Conservation (phyloP, 2,888 invertebrate species). For the Stenodema calcarata region DNA sequence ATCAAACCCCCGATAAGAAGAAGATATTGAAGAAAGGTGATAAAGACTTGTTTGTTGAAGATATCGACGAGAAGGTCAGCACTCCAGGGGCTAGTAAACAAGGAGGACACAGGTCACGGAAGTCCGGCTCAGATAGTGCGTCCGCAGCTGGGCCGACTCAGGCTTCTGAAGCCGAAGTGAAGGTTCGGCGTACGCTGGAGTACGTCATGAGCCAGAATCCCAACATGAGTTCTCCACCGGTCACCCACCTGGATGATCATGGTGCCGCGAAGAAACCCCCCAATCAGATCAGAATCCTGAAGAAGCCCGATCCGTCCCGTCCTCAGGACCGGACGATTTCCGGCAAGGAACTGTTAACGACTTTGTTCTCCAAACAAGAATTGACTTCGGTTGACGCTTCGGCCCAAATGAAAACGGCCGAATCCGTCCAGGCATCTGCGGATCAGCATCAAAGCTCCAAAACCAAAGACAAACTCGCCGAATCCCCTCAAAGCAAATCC, state of each 20-base stretch:
- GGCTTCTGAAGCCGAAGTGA: conserved; percentile 9
- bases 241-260: not conserved
- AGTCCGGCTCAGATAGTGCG: not conserved
- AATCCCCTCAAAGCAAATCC: conserved; percentile 33
- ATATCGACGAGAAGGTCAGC: not conserved
- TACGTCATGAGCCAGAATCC: conserved; percentile 27
- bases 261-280: not conserved
- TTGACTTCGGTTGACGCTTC: not conserved
- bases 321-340: conserved; percentile 2
- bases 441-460: not conserved
- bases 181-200: conserved; percentile 28
- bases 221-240: not conserved
- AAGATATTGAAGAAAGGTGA: not conserved
- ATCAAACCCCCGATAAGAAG: conserved; percentile 17
- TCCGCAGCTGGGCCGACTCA: not conserved
- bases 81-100: not conserved
- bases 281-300: conserved; percentile 1
- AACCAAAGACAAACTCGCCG: not conserved
- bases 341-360: conserved; percentile 5
- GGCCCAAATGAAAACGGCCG: not conserved
- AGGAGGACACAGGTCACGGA: not conserved
- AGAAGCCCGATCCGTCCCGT: not conserved
- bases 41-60: not conserved
- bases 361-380: conserved; percentile 8
- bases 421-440: not conserved